phyloP scores from a whole-genome alignment of 1,140 invertebrate species.

The Drosophila athabasca region DNA sequence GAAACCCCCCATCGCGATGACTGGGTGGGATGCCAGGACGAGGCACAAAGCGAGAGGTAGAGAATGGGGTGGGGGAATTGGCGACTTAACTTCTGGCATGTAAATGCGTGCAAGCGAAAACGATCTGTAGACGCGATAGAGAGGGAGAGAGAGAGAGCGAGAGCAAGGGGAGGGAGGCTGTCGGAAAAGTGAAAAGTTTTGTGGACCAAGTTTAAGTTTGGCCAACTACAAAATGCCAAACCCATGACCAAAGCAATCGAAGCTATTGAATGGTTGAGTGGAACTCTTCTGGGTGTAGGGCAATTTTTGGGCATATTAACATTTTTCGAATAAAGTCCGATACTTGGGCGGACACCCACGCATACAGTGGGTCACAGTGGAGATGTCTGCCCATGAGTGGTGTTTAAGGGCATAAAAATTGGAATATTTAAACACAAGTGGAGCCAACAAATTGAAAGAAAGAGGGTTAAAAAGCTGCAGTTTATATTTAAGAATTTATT shows the following conservation, averaged over 20 bases:
- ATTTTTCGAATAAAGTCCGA: too few relatives aligned
- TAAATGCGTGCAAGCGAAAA: constrained; percentile 49
- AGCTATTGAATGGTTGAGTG: constrained; percentile 24
- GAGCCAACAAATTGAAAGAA: too few relatives aligned
- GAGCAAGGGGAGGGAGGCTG: neutral
- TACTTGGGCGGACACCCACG: too few relatives aligned
- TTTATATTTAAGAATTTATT: too few relatives aligned
- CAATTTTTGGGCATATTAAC: constrained; percentile 1
- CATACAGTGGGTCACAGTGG: too few relatives aligned
- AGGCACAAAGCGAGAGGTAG: neutral
- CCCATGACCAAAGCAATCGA: constrained; percentile 39
- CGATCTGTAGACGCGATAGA: neutral
- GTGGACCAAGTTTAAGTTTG: constrained; percentile 15
- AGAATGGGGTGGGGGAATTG: constrained; percentile 26
- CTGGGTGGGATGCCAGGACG: constrained; percentile 3
- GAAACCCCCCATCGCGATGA: constrained; percentile 9
- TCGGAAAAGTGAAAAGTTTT: constrained; percentile 45
- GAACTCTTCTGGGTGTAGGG: constrained; percentile 3
- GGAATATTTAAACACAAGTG: too few relatives aligned
- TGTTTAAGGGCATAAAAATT: too few relatives aligned
- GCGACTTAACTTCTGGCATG: constrained; percentile 53
- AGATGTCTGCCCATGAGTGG: too few relatives aligned
- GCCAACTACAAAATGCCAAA: constrained; percentile 41
- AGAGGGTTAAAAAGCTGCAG: too few relatives aligned
- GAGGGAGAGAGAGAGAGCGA: neutral